Conservation (phyloP, 2,888 invertebrate species). For the Spisula solida region DNA sequence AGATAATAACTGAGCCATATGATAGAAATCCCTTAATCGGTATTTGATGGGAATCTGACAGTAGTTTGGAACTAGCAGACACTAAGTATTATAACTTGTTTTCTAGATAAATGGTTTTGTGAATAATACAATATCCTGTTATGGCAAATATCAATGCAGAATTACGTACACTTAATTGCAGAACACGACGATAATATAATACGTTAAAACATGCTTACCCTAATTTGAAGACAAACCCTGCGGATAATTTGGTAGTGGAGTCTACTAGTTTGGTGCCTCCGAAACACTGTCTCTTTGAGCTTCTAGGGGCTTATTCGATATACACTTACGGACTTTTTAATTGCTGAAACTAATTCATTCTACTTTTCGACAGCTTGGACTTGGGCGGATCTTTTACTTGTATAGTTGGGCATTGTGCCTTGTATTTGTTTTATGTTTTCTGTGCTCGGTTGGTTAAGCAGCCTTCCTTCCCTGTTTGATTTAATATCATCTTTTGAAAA, state of each 20-base stretch:
- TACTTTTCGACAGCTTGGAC: too few relatives aligned
- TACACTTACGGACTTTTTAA: too few relatives aligned
- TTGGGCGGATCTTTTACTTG: too few relatives aligned
- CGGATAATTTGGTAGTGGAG: background rate
- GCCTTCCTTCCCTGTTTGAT: too few relatives aligned
- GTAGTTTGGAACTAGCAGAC: background rate
- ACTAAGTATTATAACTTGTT: background rate
- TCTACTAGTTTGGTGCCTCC: too few relatives aligned
- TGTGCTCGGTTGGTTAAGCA: too few relatives aligned
- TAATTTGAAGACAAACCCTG: background rate
- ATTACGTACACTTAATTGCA: background rate
- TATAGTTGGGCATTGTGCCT: too few relatives aligned
- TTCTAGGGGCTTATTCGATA: too few relatives aligned
- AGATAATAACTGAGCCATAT: slow-evolving; percentile 42
- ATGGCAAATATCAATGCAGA: background rate
- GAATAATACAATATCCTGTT: background rate
- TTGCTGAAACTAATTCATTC: too few relatives aligned
- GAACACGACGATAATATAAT: background rate
- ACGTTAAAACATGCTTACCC: background rate
- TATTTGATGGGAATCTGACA: slow-evolving; percentile 37
- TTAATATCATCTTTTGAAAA: too few relatives aligned
- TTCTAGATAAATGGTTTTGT: background rate
- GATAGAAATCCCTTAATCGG: slow-evolving; percentile 44
- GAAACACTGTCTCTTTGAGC: too few relatives aligned
- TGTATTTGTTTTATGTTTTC: too few relatives aligned